Evolutionary conservation across 2,113 vertebrate species (phyloP), one percentile per base, ranked within the genome.

Genomic region (Brienomyrus longianalis): DNA sequence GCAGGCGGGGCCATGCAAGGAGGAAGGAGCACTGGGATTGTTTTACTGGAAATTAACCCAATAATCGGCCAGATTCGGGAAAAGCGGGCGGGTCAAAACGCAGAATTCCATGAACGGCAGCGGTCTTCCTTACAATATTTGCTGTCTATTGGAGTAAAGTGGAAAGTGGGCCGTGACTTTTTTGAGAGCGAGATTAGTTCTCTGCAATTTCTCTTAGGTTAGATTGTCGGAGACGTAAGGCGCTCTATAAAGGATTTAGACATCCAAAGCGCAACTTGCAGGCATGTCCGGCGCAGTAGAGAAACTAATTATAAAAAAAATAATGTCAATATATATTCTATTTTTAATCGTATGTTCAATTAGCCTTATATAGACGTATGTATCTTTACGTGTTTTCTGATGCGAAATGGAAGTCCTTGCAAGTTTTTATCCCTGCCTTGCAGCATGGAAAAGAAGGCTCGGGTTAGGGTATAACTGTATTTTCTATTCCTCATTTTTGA

Each of bases 51-150:
- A 48, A 54, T 31, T 52, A 23, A 89, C 77, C 39, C 39, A 84
- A 83, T 62, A 52, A 89, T 89, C 83, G 54, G 89, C 59, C 52
- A 83, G 50, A 45, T 47, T 21, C 9, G 31, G 89, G 13, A 35
- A 59, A 47, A 56, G 39, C 19, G 39, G 89, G 52, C 39, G 80
- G 39, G 45, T n/a, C 8, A 31, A 39, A 31, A 17, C 52, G 13
- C 70, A 59, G 89, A 84, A 89, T 89, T 89, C 88, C 88, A 45
- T 15, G 74, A 5, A n/a, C 59, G 89, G 89, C 80, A 52, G 89
- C 43, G 80, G 89, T 48, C 54, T 51, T 84, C 23, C 10, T 8
- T 13, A 31, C 4, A 23, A 62, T 7, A 66, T 48, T 59, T 19
- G 39, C 23, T 59, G 85, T 10, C 23, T 83, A 89, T 89, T 89